Percentiles rank a stretch among this genome's conserved stretches.
phyloP scores from a whole-genome alignment of 2,797 vertebrate genomes.

The Pseudopleuronectes americanus region DNA sequence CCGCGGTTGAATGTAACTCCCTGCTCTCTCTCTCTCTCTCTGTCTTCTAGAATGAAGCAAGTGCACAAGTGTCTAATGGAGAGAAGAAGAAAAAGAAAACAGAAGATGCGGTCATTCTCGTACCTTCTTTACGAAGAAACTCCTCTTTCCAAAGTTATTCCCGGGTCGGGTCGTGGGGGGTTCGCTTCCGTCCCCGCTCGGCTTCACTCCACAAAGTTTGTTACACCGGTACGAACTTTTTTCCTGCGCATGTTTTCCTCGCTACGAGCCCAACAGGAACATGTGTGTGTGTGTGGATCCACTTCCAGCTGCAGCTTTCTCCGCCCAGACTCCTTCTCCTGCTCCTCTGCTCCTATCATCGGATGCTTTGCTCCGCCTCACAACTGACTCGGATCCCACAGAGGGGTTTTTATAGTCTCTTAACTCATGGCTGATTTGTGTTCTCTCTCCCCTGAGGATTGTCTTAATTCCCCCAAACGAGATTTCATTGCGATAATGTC shows the following conservation, averaged over 20 bases:
- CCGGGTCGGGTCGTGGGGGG: background rate
- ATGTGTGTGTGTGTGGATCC: slow-evolving; percentile 42
- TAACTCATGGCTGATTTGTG: too few relatives aligned
- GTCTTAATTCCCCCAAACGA: too few relatives aligned
- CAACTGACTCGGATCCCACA: slow-evolving; percentile 47
- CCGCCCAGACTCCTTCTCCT: slow-evolving; percentile 70
- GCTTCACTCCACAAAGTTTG: background rate
- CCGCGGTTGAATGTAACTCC: too few relatives aligned
- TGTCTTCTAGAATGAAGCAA: background rate
- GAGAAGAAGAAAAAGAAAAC: background rate
- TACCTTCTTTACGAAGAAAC: slow-evolving; percentile 70
- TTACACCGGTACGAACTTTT: too few relatives aligned
- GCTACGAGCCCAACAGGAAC: background rate
- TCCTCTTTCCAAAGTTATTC: slow-evolving; percentile 3
- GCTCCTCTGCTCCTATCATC: slow-evolving; percentile 46
- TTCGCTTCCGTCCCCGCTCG: background rate
- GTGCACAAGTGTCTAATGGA: background rate
- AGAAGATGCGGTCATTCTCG: slow-evolving; percentile 16
- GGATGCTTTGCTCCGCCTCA: slow-evolving; percentile 80
- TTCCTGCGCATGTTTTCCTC: background rate
- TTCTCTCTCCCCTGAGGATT: too few relatives aligned
- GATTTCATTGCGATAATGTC: too few relatives aligned
- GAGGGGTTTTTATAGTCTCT: slow-evolving; percentile 8
- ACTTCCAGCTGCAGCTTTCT: slow-evolving; percentile 59
- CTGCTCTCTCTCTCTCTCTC: too few relatives aligned